Evolutionary conservation across 1,140 invertebrate genomes (phyloP).

Genomic region (Pemphigus obesinymphae): DNA sequence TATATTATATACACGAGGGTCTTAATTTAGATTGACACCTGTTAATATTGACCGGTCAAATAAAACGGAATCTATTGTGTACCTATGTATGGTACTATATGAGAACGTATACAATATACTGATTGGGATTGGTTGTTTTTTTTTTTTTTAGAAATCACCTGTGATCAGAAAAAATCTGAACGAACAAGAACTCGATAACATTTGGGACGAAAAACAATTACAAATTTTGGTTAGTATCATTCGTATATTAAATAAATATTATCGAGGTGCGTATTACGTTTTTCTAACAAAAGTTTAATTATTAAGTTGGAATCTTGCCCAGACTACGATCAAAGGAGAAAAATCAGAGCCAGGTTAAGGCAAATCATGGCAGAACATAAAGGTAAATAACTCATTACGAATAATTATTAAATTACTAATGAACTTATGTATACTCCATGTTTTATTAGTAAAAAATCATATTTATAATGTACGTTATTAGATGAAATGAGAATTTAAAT

Average conservation of each 20-base stretch:
- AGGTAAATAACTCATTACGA: constrained; percentile 54
- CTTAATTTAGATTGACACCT: constrained; percentile 25
- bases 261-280: no score
- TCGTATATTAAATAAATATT: not conserved
- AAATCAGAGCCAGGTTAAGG: constrained; percentile 70
- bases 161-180: not conserved
- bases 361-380: constrained; percentile 72
- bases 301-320: constrained; percentile 72
- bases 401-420: not conserved
- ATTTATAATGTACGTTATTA: no score
- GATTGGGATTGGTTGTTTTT: not conserved
- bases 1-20: not conserved
- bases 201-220: constrained; percentile 68
- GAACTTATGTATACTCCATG: no score
- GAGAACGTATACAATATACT: not conserved
- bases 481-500: no score
- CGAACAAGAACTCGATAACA: constrained; percentile 59
- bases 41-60: constrained; percentile 21
- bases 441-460: not conserved
- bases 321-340: constrained; percentile 79
- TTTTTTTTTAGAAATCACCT: constrained; percentile 22
- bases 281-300: not conserved
- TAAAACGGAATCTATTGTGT: not conserved
- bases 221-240: constrained; percentile 61
- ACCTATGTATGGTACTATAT: not conserved